Base-by-base conservation (phyloP, 2,888 invertebrate species). In the Melanotus villosus region DNA sequence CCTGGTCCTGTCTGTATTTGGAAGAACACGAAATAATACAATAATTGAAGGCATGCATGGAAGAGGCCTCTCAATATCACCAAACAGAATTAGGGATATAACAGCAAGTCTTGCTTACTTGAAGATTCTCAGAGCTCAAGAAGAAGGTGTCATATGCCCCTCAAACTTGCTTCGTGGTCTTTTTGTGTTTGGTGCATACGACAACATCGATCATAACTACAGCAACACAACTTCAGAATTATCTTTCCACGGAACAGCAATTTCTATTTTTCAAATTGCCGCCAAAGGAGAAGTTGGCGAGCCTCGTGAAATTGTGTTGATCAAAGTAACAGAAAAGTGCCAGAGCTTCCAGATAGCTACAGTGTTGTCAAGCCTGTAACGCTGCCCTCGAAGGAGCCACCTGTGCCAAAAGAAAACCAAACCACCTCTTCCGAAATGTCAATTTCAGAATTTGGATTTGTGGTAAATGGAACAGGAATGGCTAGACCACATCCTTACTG, bases 81-180 rank as follows among this genome's bases (percentile, higher is more conserved):
- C 56, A 56, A 36, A 56, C 36, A 56, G 56, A 56, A 56, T 56
- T 36, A 36, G 34, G 32, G 32, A 32, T 12, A 36, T 56, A 56
- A 36, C 56, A 56, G 18, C 56, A 18, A 19, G n/a, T 34, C 16
- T 52, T 26, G 30, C 30, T 16, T 10, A 52, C 16, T 30, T 52
- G 52, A 14, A 34, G 36, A 18, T 56, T 14, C 56, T 19, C 7
- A 34, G 19, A 56, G 56, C 34, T 56, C 18, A 56, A 14, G 36
- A 56, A 32, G 56, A 56, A 56, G 30, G 54, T 50, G 21, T 30
- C 10, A 21, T 21, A 47, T 52, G 52, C 32, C 52, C 32, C 34
- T 36, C 56, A 56, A 36, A 56, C 34, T 36, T 56, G 56, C 56
- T 14, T 14, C 36, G 18, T 16, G 56, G 56, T 36, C 56, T 56